Base-by-base conservation (phyloP, 2,113 vertebrate species). In the Pongo abelii region DNA sequence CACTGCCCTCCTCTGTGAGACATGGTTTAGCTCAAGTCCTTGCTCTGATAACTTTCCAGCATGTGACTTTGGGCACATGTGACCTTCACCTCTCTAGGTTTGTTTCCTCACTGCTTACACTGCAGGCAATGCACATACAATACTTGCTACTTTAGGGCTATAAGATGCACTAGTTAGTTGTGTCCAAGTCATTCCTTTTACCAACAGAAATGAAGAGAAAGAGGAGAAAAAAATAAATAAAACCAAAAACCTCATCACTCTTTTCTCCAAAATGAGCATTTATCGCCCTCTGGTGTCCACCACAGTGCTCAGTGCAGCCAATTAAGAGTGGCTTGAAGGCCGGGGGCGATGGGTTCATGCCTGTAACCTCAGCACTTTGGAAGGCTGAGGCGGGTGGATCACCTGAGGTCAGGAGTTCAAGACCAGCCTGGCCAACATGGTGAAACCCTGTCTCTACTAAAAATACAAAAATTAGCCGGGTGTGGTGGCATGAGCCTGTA, bases 221-320 rank as follows among this genome's bases (percentile, higher is more conserved):
- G 27, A 25, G 59, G 38, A 57, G 9, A 22, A 18, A 30, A 64
- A 64, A 64, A 64, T 64, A 64, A 64, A 64, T 64, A 30, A 64
- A 64, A 30, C 61, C 27, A 12, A 78, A 59, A 13, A 22, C 1
- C 1, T 18, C 4, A 30, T 57, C 2, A 16, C 2, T 6, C n/a
- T 57, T 64, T 46, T 14, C 30, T 93, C 22, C 57, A 67, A 96
- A 94, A n/a, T 14, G 32, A 86, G 69, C 27, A 11, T 69, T 32
- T 80, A 40, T 6, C 13, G 86, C 95, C 97, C 55, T 57, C 97
- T 97, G 79, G 86, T 93, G 98, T 40, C 70, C 30, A 20, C 2
- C 59, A 61, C 59, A 70, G 32, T 1, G 10, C 11, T 75, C 72
- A 89, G 32, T 83, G 87, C 89, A 80, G 74, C 77, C 43, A 27